Conservation (phyloP, 2,113 vertebrate genomes). For the Nerophis lumbriciformis region DNA sequence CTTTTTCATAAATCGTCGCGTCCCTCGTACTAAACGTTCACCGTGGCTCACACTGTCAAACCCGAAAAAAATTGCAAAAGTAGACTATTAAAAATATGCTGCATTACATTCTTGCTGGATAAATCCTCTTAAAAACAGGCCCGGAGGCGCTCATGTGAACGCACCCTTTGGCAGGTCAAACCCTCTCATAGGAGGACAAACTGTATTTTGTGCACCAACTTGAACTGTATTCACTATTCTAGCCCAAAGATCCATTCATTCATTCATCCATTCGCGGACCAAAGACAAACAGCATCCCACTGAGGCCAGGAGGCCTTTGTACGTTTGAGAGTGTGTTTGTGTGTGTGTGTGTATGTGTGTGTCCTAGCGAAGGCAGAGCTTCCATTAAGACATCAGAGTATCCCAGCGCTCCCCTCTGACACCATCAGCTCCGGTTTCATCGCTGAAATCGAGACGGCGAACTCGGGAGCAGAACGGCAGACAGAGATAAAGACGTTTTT, state of each 20-base stretch:
- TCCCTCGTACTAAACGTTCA: no score
- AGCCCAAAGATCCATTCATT: neutral
- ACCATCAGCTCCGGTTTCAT: conserved; percentile 53
- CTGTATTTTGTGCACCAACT: neutral
- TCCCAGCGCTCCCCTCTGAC: conserved; percentile 40
- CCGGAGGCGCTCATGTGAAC: no score
- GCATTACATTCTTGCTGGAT: no score
- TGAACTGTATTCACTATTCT: neutral
- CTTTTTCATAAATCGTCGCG: no score
- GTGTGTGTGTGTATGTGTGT: neutral
- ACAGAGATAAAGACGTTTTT: conserved; percentile 6
- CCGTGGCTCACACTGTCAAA: no score
- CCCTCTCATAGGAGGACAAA: neutral
- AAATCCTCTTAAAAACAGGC: no score
- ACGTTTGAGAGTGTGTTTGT: neutral
- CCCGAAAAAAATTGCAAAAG: no score
- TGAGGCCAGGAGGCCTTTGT: neutral
- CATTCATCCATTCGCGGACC: conserved; percentile 2
- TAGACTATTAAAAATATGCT: no score
- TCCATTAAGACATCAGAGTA: conserved; percentile 63
- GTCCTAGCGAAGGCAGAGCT: conserved; percentile 25
- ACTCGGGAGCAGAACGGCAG: conserved; percentile 18
- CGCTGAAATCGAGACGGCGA: conserved; percentile 51
- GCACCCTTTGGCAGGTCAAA: neutral
- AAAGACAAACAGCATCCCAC: conserved; percentile 15